Evolutionary conservation across 1,140 invertebrate genomes (phyloP).

Genomic region (Rhagoletis pomonella): DNA sequence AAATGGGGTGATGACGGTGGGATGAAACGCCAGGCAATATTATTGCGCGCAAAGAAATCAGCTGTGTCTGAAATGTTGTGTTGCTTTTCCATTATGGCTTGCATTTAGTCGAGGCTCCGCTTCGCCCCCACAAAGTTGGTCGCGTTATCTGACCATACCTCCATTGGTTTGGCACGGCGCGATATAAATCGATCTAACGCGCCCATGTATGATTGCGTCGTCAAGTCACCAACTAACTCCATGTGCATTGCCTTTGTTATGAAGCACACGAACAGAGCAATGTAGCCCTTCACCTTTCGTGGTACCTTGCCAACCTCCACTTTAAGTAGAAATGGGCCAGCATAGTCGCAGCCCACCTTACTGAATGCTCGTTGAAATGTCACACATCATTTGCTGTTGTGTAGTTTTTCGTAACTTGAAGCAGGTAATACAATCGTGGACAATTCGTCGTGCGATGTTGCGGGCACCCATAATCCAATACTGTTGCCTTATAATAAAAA

Average conservation of each 20-base stretch:
- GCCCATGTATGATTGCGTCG: background rate
- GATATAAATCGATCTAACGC: slow-evolving; percentile 2
- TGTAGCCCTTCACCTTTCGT: slow-evolving; percentile 61
- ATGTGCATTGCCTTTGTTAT: slow-evolving; percentile 57
- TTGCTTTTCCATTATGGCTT: background rate
- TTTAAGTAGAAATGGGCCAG: background rate
- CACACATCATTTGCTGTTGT: slow-evolving; percentile 67
- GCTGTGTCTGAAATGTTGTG: background rate
- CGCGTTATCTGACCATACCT: too few relatives aligned
- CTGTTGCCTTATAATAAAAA: background rate
- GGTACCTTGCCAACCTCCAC: background rate
- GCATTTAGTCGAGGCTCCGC: background rate
- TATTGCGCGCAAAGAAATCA: background rate
- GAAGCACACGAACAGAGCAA: slow-evolving; percentile 36
- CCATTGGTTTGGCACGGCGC: too few relatives aligned
- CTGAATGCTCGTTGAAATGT: slow-evolving; percentile 65
- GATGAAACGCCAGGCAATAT: background rate
- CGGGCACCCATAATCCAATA: slow-evolving; percentile 66
- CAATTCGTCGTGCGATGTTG: slow-evolving; percentile 59
- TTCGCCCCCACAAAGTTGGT: background rate
- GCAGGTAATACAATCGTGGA: slow-evolving; percentile 69
- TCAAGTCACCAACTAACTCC: slow-evolving; percentile 42
- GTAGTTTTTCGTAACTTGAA: slow-evolving; percentile 59
- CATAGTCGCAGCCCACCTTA: background rate
- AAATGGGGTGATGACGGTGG: background rate